Percentiles rank a stretch among this genome's conserved stretches.
Evolutionary conservation across 2,113 vertebrate species (phyloP).

Genomic region (Brachionichthys hirsutus): DNA sequence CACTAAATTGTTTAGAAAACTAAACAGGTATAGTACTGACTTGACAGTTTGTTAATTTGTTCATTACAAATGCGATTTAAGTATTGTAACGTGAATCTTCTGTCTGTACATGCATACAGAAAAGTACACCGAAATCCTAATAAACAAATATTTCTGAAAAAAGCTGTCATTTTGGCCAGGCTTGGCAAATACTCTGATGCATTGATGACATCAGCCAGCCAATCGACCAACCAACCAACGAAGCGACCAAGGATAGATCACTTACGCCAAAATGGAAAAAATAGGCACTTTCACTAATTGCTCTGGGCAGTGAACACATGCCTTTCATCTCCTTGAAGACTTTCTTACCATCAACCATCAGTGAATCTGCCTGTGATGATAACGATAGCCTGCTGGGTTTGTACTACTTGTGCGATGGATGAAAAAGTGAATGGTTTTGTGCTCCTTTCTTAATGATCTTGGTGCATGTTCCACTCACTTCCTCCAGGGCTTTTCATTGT

Average conservation of each 20-base stretch:
- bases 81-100: not conserved
- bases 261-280: not conserved
- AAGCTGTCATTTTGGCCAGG: too few species aligned
- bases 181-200: too few species aligned
- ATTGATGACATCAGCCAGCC: too few species aligned
- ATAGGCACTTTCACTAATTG: slow-evolving; percentile 28
- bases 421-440: slow-evolving; percentile 57
- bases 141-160: too few species aligned
- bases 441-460: slow-evolving; percentile 66
- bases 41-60: too few species aligned
- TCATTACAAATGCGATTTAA: too few species aligned
- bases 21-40: too few species aligned
- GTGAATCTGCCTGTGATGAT: slow-evolving; percentile 24
- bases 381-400: slow-evolving; percentile 31
- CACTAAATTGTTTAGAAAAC: too few species aligned
- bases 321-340: slow-evolving; percentile 40
- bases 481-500: slow-evolving; percentile 57
- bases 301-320: slow-evolving; percentile 25
- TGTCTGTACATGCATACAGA: too few species aligned
- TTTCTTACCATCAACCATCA: slow-evolving; percentile 9
- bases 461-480: slow-evolving; percentile 51
- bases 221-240: too few species aligned
- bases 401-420: slow-evolving; percentile 41
- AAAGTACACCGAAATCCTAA: too few species aligned
- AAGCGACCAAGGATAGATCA: not conserved